Conservation (phyloP, 2,113 vertebrate species). For the Amblyornis subalaris region DNA sequence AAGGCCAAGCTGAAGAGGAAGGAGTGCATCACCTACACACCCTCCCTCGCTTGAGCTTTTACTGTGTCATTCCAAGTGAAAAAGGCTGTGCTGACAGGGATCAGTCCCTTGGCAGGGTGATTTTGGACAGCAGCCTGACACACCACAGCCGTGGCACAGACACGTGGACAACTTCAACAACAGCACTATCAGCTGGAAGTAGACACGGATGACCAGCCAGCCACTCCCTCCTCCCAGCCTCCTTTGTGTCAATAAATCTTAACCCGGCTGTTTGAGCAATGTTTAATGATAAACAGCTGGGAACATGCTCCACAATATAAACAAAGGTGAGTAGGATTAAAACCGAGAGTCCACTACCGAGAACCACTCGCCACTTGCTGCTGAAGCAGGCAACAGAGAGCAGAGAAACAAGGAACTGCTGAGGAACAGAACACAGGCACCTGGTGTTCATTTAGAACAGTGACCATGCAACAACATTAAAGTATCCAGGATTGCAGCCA, state of each 20-base stretch:
- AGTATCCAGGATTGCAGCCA: neutral
- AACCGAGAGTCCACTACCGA: neutral
- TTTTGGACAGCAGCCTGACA: neutral
- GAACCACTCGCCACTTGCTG: neutral
- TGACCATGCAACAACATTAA: neutral
- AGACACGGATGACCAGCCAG: neutral
- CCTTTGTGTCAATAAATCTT: slow-evolving; percentile 50
- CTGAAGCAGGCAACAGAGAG: neutral
- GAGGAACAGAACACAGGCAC: neutral
- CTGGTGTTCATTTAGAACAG: neutral
- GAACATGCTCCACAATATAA: neutral
- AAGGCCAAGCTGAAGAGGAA: neutral
- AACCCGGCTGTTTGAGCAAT: slow-evolving; percentile 38
- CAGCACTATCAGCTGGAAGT: neutral
- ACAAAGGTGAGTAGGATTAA: slow-evolving; percentile 6
- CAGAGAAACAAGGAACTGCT: neutral
- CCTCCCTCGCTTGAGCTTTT: neutral
- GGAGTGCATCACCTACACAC: neutral
- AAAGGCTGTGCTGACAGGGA: neutral
- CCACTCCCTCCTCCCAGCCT: slow-evolving; percentile 4
- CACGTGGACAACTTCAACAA: neutral
- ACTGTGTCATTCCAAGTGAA: neutral
- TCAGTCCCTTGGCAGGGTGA: neutral
- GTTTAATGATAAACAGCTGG: slow-evolving; percentile 64
- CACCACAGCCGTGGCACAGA: neutral